Evolutionary conservation across 2,888 invertebrate genomes (phyloP).

Genomic region (Zootermopsis nevadensis): DNA sequence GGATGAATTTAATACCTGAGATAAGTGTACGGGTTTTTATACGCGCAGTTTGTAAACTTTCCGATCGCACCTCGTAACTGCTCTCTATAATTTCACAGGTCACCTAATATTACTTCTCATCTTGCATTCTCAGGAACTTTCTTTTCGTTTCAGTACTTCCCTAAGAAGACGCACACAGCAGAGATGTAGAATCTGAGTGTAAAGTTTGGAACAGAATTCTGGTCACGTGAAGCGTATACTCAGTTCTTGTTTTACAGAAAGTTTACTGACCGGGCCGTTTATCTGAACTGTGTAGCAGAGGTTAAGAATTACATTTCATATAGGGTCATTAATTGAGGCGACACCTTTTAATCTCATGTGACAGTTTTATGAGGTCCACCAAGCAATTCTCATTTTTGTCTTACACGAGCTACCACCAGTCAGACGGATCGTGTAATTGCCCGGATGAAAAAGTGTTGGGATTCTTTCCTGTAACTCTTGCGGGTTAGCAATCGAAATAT

Average conservation of each 20-base stretch:
- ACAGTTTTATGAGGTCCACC: conserved; percentile 29
- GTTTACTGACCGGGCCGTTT: neutral
- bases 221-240: neutral
- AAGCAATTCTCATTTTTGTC: conserved; percentile 22
- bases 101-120: too few relatives aligned
- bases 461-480: neutral
- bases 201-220: neutral
- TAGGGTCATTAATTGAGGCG: neutral
- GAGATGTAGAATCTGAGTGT: too few relatives aligned
- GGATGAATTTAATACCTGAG: too few relatives aligned
- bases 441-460: neutral
- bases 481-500: conserved; percentile 21
- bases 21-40: too few relatives aligned
- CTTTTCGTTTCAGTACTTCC: too few relatives aligned
- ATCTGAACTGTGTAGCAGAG: neutral
- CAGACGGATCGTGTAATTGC: neutral
- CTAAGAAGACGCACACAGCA: too few relatives aligned
- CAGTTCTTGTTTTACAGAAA: neutral
- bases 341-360: conserved; percentile 30
- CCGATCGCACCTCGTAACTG: too few relatives aligned
- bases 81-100: too few relatives aligned
- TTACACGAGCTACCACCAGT: neutral
- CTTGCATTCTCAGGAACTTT: too few relatives aligned
- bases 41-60: too few relatives aligned
- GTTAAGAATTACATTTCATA: neutral